Conservation (phyloP, 2,113 vertebrate species). For the Spea multiplicata region DNA sequence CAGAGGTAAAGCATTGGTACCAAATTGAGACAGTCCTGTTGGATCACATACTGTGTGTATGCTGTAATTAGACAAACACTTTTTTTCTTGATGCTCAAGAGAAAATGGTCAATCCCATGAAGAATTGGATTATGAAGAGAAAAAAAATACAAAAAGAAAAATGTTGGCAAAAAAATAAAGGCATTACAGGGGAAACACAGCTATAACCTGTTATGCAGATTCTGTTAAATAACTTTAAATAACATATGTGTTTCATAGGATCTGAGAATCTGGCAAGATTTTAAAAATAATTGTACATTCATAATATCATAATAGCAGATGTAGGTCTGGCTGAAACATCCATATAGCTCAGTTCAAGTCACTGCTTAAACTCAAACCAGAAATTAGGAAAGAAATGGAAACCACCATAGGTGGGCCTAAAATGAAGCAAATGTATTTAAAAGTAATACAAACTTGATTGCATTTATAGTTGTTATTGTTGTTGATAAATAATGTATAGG, state of each 20-base stretch:
- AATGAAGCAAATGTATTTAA: not conserved
- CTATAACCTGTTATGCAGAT: slow-evolving; percentile 15
- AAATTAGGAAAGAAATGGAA: slow-evolving; percentile 10
- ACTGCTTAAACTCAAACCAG: slow-evolving; percentile 31
- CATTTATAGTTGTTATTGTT: no score
- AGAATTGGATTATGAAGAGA: not conserved
- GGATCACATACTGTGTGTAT: no score
- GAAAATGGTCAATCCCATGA: no score
- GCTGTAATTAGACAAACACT: no score
- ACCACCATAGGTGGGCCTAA: not conserved
- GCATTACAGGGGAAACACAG: not conserved
- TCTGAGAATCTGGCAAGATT: slow-evolving; percentile 25
- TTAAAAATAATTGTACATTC: slow-evolving; percentile 28
- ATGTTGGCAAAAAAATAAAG: slow-evolving; percentile 12
- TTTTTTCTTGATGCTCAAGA: no score
- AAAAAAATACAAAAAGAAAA: not conserved
- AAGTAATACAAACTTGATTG: not conserved
- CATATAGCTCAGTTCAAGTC: slow-evolving; percentile 4
- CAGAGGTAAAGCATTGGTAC: no score
- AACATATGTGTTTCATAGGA: slow-evolving; percentile 27
- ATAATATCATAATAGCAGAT: slow-evolving; percentile 35
- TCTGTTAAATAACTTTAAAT: slow-evolving; percentile 11
- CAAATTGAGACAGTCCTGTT: no score
- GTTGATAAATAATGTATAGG: no score
- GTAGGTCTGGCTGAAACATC: slow-evolving; percentile 34